These are phyloP conservation scores for Suillia variegata DNA, from an alignment of 2,888 invertebrate genomes.

Conservation along the genomic window DNA sequence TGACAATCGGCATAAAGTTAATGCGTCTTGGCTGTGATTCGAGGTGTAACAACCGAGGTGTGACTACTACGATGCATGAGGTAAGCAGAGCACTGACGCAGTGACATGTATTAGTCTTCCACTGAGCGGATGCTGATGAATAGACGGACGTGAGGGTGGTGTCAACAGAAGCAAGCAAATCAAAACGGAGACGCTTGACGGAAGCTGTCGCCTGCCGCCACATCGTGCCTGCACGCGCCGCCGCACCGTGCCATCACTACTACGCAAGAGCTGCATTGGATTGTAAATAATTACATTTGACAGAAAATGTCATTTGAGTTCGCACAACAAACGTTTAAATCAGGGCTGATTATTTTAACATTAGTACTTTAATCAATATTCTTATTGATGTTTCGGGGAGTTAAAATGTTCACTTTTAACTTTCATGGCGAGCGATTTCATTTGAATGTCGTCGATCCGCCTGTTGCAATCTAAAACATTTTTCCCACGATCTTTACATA, in stretches of 20 bases:
- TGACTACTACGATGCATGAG: too few relatives aligned
- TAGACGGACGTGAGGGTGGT: neutral
- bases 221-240: too few relatives aligned
- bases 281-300: neutral
- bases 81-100: too few relatives aligned
- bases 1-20: too few relatives aligned
- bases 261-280: neutral
- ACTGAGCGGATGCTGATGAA: neutral
- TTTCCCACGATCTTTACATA: neutral
- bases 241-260: too few relatives aligned
- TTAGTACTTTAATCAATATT: too few relatives aligned
- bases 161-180: neutral
- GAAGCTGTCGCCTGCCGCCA: constrained; percentile 1
- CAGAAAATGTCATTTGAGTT: neutral
- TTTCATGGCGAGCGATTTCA: too few relatives aligned
- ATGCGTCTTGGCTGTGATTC: neutral
- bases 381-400: too few relatives aligned
- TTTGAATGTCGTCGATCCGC: too few relatives aligned
- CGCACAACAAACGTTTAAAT: too few relatives aligned
- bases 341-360: too few relatives aligned
- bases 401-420: too few relatives aligned
- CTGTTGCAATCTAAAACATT: neutral
- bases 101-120: neutral
- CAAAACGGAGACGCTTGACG: constrained; percentile 1
- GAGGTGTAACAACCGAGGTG: neutral